Percentiles rank a stretch among this genome's conserved stretches.
phyloP scores from a whole-genome alignment of 1,140 invertebrate species.

The Tetramorium alpestre region DNA sequence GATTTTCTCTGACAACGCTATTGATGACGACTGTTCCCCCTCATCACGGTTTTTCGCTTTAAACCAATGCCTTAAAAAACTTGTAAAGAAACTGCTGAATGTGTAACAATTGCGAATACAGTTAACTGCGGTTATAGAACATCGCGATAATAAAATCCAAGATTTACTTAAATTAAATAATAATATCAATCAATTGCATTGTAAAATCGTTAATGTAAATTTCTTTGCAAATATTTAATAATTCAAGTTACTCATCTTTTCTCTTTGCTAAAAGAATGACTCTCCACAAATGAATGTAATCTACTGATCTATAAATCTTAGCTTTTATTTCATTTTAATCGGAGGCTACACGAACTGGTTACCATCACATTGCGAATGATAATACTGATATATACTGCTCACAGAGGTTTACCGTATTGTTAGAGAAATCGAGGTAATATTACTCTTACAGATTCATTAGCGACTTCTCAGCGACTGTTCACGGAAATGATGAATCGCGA shows the following conservation, averaged over 20 bases:
- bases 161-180: neutral
- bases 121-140: neutral
- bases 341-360: neutral
- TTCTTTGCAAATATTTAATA: neutral
- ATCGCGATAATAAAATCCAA: neutral
- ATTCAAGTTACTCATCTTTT: neutral
- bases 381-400: neutral
- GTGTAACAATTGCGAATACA: neutral
- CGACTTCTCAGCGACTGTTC: neutral
- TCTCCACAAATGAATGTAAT: neutral
- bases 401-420: neutral
- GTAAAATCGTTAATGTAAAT: neutral
- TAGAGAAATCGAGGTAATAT: conserved; percentile 7
- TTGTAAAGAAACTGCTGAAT: neutral
- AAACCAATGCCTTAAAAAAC: neutral
- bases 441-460: conserved; percentile 62
- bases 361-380: neutral
- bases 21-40: no score
- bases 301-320: neutral
- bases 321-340: neutral
- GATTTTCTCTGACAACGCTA: no score
- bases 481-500: neutral
- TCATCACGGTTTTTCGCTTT: no score
- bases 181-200: neutral
- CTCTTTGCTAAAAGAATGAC: neutral